Base-by-base conservation (phyloP, 2,888 invertebrate genomes). In the Caenorhabditis doughertyi region DNA sequence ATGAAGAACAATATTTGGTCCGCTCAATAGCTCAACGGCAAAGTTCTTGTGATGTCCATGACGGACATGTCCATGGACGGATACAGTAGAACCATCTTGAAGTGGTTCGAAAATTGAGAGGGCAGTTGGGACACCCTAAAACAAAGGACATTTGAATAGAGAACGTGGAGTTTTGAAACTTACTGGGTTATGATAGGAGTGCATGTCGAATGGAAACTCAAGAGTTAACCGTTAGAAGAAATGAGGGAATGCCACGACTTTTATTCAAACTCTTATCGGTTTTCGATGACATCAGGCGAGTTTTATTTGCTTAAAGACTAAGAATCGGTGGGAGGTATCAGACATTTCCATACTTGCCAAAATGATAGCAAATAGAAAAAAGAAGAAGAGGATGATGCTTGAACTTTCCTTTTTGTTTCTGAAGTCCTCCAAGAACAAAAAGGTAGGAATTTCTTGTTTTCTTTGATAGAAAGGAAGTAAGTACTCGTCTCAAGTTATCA, bases 1-100 rank as follows among this genome's bases (percentile, higher is more conserved):
- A 79, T 89, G 89, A 55, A 89, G 84, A 53, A 89, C 88, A 76
- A 89, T 83, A 73, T 87, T 83, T 42, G 89, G 88, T 64, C 89
- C 89, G 35, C 88, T 86, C 72, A 89, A 83, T 51, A 89, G 83
- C 64, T 89, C 89, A 25, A 89, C 84, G 73, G 85, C 84, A 67
- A 89, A 89, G 65, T 85, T 87, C 81, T 86, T 81, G 76, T 86
- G 86, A 49, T 85, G 85, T 32, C 84, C 84, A 58, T 86, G 83
- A 53, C 77, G 74, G 16, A 85, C 85, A 58, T 86, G 83, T 53
- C 86, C 86, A 53, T 84, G 83, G 18, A 86, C 73, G 5, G 76
- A 73, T 42, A 86, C 70, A 49, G 58, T 79, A 47, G 74, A 82
- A 27, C 86, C 86, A 55, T 83, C 81, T 53, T 76, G 72, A 42